Evolutionary conservation across 2,888 invertebrate genomes (phyloP).

Genomic region (Drosophila borealis): DNA sequence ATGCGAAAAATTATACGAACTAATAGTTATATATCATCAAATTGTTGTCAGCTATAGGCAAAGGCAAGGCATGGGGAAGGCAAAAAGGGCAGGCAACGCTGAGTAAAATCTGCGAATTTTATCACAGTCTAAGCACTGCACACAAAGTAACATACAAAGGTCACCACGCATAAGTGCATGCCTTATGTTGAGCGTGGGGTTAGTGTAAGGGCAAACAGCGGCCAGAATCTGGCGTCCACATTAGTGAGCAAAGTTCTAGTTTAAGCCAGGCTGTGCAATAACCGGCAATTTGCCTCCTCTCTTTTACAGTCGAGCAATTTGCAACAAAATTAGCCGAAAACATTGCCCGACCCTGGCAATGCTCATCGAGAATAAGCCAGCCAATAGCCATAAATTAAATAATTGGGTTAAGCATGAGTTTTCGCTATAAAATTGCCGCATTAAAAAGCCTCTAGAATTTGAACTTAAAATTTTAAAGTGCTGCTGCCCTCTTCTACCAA

Average conservation of each 20-base stretch:
- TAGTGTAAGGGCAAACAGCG: constrained; percentile 67
- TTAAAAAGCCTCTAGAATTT: too few relatives aligned
- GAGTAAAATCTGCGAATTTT: constrained; percentile 73
- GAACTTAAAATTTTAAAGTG: constrained; percentile 65
- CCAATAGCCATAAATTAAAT: constrained; percentile 42
- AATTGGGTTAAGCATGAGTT: constrained; percentile 11
- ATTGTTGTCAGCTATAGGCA: constrained; percentile 59
- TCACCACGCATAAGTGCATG: constrained; percentile 57
- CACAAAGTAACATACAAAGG: constrained; percentile 78
- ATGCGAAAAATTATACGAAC: constrained; percentile 77
- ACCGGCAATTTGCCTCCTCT: constrained; percentile 48
- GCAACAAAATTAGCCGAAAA: constrained; percentile 73
- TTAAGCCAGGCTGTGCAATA: constrained; percentile 34
- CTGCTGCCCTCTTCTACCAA: too few relatives aligned
- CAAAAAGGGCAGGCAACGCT: constrained; percentile 19
- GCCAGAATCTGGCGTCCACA: constrained; percentile 37
- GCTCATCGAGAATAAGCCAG: constrained; percentile 55
- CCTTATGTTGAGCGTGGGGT: constrained; percentile 36
- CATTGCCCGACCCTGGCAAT: constrained; percentile 42
- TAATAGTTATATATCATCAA: constrained; percentile 77
- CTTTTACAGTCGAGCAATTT: constrained; percentile 72
- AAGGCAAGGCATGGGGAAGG: constrained; percentile 14
- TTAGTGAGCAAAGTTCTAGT: constrained; percentile 69
- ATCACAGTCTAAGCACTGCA: constrained; percentile 78
- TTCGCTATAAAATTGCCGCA: not conserved